Evolutionary conservation across 2,888 invertebrate species (phyloP), one percentile per base, ranked within the genome.

Genomic region (Acholoe squamosa): DNA sequence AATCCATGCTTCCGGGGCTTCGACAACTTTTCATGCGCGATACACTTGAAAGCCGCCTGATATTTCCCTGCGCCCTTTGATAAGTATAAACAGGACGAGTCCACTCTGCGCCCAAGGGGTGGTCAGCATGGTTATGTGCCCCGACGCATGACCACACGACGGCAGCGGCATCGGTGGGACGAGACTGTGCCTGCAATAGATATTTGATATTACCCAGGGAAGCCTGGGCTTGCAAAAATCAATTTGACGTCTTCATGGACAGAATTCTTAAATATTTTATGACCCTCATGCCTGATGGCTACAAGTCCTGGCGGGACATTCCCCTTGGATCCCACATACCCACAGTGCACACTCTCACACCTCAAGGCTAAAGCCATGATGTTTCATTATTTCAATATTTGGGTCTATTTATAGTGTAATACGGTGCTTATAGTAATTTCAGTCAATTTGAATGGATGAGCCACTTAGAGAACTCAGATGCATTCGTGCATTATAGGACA

Each of bases 21-120:
- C 89, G 0, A 80, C 90, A 90, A 90, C 90, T 90, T 90, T 84
- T 80, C 89, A 77, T 22, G 54, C 25, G 90, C 84, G 61, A 80
- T 84, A 90, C 90, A 90, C 90, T 90, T 90, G 84, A 90, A 90
- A 90, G 84, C 84, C 31, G 89, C 22, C 76, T 80, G 90, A 80
- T 90, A 90, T 90, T 90, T 90, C 56, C 33, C 90, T 84, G 90
- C 84, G 34, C 90, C 61, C 84, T 90, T 90, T 90, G 90, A 90
- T 90, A 90, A 90, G 90, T 90, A 84, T 84, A 90, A 90, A 90
- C 90, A 90, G 90, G 90, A 34, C 56, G 52, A 84, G 84, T 52
- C 90, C 61, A 90, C 71, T 80, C 51, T 28, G 25, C 22, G 90
- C 28, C 28, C 52, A 25, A 34, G 90, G 90, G 90, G 90, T 90